These are phyloP conservation scores for Pipra filicauda DNA, from an alignment of 2,113 vertebrate species.

Conservation along the genomic window DNA sequence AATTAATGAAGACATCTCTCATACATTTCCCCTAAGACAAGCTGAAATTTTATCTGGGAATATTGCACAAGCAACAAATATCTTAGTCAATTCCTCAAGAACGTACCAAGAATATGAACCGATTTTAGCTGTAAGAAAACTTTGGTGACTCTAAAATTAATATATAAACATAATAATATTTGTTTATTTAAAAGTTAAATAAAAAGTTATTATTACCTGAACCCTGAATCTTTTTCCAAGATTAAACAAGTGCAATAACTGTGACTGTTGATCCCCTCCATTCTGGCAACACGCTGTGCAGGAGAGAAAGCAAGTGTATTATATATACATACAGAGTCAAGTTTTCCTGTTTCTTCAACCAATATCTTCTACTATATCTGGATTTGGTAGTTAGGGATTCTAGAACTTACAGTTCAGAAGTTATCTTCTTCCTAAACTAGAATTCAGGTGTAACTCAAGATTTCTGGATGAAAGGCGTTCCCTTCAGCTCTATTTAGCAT, in stretches of 20 bases:
- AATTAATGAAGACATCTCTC: background rate
- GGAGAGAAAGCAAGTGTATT: background rate
- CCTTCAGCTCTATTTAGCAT: background rate
- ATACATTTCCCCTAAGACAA: background rate
- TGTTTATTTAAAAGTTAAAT: background rate
- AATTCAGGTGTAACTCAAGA: background rate
- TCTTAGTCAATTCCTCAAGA: background rate
- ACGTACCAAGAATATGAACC: background rate
- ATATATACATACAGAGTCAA: too few species aligned
- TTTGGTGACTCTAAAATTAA: background rate
- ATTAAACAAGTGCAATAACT: background rate
- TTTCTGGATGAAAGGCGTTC: background rate
- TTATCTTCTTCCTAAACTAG: background rate
- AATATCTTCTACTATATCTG: background rate
- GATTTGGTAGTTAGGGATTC: background rate
- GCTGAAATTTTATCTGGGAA: background rate
- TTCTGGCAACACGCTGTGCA: background rate
- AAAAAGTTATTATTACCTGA: background rate
- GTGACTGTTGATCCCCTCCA: rapidly evolving
- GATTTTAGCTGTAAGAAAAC: background rate
- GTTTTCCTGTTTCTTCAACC: background rate
- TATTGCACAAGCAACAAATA: background rate
- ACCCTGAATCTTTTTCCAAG: background rate
- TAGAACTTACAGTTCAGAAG: background rate
- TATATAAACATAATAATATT: background rate